Base-by-base conservation (phyloP, 1,140 invertebrate species). In the Battus philenor region DNA sequence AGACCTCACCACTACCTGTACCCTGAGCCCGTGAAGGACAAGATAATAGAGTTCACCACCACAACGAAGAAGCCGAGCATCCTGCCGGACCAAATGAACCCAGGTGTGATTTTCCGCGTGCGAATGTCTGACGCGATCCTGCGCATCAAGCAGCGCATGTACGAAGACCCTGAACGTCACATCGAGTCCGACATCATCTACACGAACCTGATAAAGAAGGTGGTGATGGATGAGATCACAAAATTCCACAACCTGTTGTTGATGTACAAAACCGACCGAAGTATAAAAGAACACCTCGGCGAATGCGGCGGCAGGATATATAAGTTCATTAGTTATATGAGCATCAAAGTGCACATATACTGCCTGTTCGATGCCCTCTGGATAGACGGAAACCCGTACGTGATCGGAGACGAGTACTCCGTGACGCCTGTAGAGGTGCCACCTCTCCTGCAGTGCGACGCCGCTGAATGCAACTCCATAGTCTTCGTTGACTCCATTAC, bases 281-380 rank as follows among this genome's bases (percentile, higher is more conserved):
- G 72, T 20, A 82, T 85, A 0, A 85, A 82, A 17, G 80, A 85
- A 44, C 80, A 85, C 58, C 48, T 85, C 4, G 80, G 80, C 0
- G 80, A 85, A 29, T 85, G 80, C 26, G 80, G 80, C 0, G 80
- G 78, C 0, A 56, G 80, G 3, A 82, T 85, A 1, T 85, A 81
- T 38, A 84, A 84, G 8, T 84, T 84, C 17, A 84, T 84, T 4
- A 81, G 74, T 41, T 84, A 82, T 16, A 81, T 82, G 80, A 84
- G 74, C 0, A 82, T 84, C 0, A 84, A 78, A 44, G 78, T 84
- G 0, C 78, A 84, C 44, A 84, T 84, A 1, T 84, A 84, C 12
- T 84, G 80, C 30, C 33, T 84, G 3, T 84, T 84, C 12, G 80
- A 84, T 18, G 70, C 80, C 0, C 29, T 84, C 1, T 84, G 80